These are phyloP conservation scores for Chloebia gouldiae DNA, from an alignment of 2,113 vertebrate species.

Conservation along the genomic window DNA sequence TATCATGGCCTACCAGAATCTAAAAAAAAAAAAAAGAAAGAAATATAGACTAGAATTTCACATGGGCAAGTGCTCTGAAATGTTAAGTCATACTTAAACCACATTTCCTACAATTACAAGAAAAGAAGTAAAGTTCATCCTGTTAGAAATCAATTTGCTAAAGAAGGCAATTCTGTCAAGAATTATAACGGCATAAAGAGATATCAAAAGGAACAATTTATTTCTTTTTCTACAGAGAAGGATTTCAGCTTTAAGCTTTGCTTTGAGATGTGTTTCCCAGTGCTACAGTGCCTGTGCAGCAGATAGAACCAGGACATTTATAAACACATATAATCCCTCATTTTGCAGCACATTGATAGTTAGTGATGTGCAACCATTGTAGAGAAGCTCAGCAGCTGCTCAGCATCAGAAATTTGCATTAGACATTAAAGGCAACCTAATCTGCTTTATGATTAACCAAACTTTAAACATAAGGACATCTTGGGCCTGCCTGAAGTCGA, in stretches of 20 bases:
- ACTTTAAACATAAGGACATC: neutral
- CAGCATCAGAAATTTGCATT: neutral
- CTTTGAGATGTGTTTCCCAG: neutral
- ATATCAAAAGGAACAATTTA: conserved; percentile 27
- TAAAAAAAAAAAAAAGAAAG: neutral
- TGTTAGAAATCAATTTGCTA: conserved; percentile 30
- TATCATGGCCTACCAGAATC: neutral
- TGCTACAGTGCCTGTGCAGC: neutral
- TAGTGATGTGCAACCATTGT: neutral
- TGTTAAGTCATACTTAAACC: neutral
- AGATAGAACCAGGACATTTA: neutral
- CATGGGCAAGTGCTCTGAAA: neutral
- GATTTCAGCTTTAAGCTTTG: conserved; percentile 10
- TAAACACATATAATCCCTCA: neutral
- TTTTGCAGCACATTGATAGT: neutral
- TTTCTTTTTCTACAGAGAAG: neutral
- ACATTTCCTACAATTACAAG: neutral
- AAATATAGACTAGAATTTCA: neutral
- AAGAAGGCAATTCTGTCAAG: conserved; percentile 34
- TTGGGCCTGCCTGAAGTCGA: neutral
- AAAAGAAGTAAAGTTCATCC: neutral
- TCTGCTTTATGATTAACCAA: neutral
- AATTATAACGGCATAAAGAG: conserved; percentile 23
- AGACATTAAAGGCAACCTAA: neutral
- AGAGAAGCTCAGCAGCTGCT: conserved; percentile 10